Base-by-base conservation (phyloP, 2,888 invertebrate species). In the Hofmannophila pseudospretella region DNA sequence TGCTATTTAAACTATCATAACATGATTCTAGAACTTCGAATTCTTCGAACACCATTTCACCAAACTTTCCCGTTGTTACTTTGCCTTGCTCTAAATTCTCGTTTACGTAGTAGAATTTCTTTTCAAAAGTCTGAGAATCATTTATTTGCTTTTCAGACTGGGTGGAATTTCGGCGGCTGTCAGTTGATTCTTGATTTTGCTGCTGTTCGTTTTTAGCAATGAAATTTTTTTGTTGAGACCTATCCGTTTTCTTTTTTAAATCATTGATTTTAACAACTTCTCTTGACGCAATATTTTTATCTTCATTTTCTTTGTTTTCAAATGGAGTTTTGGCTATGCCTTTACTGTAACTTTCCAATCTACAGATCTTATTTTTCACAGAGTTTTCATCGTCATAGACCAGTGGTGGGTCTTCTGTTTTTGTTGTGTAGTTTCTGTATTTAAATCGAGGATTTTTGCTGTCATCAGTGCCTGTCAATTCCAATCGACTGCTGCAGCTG, bases 31-130 rank as follows among this genome's bases (percentile, higher is more conserved):
- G 88, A 35, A 93, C 90, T 79, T 93, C 92, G 51, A 93, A 93
- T 56, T 93, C 93, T 75, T 95, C 95, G 54, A 95, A 95, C 52
- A 95, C 94, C 90, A 95, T 95, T 54, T 95, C 94, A 28, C 93
- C 92, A 52, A 92, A 92, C 66, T 92, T 92, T 47, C 89, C 90
- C 7, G 88, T 84, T 25, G 75, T 67, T 4, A 64, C 58, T 49
- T 90, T 91, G 58, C 89, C 88, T 59, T 90, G 89, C 39, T 89
- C 88, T 44, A 70, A 47, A 42, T 82, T 88, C 38, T 90, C 89
- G 57, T 90, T 90, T 30, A 91, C 88, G 44, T 90, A 89, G 47
- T 90, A 89, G 54, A 88, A 89, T 50, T 90, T 90, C 50, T 90
- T 89, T 51, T 90, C 89, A 37, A 85, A 85, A 41, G 59, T 75